These are phyloP conservation scores for Galeopterus variegatus DNA, from an alignment of 2,113 vertebrate species.

Conservation along the genomic window DNA sequence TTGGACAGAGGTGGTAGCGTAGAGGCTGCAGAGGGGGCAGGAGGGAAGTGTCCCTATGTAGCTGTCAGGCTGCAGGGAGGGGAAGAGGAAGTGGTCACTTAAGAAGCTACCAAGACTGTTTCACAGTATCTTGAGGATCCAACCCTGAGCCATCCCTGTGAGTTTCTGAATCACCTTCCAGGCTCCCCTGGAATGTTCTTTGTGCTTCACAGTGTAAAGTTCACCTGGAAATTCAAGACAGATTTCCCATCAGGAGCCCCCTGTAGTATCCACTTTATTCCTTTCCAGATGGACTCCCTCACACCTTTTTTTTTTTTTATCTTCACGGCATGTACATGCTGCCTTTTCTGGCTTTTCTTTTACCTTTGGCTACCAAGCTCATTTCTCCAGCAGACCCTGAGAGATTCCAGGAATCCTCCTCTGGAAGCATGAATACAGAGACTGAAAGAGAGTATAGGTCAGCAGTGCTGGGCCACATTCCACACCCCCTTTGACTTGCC, in stretches of 20 bases:
- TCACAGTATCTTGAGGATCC: neutral
- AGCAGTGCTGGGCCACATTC: neutral
- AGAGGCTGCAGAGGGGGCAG: neutral
- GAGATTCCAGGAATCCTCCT: neutral
- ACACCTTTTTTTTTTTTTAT: neutral
- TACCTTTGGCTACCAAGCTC: neutral
- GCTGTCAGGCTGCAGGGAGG: too few relatives aligned
- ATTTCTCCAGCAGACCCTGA: neutral
- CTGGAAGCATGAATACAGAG: neutral
- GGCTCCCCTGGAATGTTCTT: neutral
- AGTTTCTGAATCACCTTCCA: neutral
- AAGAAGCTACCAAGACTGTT: neutral
- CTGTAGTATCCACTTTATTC: neutral
- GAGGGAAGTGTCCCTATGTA: neutral
- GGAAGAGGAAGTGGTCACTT: conserved; percentile 45
- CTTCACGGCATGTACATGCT: neutral
- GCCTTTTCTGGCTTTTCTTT: neutral
- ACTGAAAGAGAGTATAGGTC: neutral
- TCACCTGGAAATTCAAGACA: neutral
- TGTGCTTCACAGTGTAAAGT: neutral
- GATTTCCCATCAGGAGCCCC: neutral
- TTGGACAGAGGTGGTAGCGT: neutral
- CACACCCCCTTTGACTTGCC: too few relatives aligned
- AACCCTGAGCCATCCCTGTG: neutral
- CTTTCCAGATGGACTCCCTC: neutral